phyloP scores from a whole-genome alignment of 2,113 vertebrate species.

The Heloderma charlesbogerti region DNA sequence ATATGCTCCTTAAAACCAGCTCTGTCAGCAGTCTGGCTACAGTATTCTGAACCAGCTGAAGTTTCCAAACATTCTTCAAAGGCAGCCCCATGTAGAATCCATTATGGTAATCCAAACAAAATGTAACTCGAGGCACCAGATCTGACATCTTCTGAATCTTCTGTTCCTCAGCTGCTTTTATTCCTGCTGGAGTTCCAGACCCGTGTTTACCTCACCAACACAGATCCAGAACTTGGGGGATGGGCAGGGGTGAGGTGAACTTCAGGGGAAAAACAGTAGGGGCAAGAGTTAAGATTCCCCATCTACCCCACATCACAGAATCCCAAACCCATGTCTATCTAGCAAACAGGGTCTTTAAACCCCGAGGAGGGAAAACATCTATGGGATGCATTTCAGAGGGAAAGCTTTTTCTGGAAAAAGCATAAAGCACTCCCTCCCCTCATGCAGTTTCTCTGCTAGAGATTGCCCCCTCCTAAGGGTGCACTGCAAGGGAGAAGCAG shows the following conservation, averaged over 20 bases:
- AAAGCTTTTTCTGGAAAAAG: background rate
- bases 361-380: background rate
- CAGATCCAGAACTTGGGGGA: background rate
- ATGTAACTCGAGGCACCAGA: background rate
- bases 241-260: too few species aligned
- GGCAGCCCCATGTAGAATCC: background rate
- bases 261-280: background rate
- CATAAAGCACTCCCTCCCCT: background rate
- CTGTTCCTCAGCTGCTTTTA: background rate
- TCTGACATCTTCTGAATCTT: background rate
- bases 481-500: background rate
- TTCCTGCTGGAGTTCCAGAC: background rate
- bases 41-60: background rate
- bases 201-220: background rate
- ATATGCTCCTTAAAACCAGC: too few species aligned
- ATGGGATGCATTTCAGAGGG: background rate
- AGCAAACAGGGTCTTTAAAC: background rate
- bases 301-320: background rate
- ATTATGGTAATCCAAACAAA: background rate
- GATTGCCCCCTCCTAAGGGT: background rate
- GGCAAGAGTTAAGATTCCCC: too few species aligned
- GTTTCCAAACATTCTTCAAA: background rate
- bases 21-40: background rate
- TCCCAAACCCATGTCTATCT: background rate
- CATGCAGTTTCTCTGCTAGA: background rate